These are phyloP conservation scores for Leptestheria dahalacensis DNA, from an alignment of 1,140 invertebrate genomes.

Conservation along the genomic window DNA sequence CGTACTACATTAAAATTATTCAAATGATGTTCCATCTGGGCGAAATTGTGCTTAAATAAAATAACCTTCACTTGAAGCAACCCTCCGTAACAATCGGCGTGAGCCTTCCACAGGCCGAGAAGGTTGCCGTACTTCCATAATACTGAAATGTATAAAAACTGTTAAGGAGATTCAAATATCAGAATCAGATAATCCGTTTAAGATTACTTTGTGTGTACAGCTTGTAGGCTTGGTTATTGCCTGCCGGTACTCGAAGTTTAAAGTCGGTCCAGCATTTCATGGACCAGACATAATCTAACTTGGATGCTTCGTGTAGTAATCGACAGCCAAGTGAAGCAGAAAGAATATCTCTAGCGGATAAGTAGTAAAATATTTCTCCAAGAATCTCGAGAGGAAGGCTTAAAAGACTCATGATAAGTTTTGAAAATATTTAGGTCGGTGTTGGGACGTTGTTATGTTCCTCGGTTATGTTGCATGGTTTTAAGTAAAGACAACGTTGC, in stretches of 20 bases:
- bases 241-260: background rate
- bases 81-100: conserved; percentile 12
- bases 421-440: too few relatives aligned
- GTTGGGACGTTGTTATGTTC: too few relatives aligned
- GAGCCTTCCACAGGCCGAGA: conserved; percentile 6
- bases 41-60: background rate
- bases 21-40: background rate
- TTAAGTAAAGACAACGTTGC: too few relatives aligned
- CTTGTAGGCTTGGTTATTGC: background rate
- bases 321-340: background rate
- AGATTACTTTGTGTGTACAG: conserved; percentile 10
- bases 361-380: background rate
- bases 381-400: background rate
- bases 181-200: background rate
- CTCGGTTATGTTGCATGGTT: too few relatives aligned
- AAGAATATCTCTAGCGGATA: background rate
- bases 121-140: conserved; percentile 6
- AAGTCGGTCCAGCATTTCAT: background rate
- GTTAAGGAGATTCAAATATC: background rate
- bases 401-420: background rate
- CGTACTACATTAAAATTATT: background rate
- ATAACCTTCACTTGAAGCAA: conserved; percentile 8
- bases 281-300: background rate
- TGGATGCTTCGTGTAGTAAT: background rate
- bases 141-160: background rate